Evolutionary conservation across 2,888 invertebrate genomes (phyloP).

Genomic region (Cyaniris semiargus): DNA sequence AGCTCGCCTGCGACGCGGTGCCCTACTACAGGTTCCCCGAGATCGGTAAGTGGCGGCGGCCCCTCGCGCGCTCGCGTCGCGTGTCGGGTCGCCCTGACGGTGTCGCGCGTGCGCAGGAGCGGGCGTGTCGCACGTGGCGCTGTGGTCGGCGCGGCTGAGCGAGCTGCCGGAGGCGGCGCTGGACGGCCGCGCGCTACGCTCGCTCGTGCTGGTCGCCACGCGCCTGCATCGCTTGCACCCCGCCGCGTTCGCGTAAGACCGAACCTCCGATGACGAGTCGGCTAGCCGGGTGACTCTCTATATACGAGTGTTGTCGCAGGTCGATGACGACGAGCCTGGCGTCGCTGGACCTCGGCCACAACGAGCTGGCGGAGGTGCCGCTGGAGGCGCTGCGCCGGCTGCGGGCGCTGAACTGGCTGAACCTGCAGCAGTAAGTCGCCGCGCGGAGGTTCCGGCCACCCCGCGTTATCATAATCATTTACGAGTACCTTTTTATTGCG

Average conservation of each 20-base stretch:
- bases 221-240: slow-evolving; percentile 86
- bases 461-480: neutral
- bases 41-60: slow-evolving; percentile 46
- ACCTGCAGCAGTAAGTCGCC: slow-evolving; percentile 85
- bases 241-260: slow-evolving; percentile 75
- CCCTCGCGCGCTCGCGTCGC: neutral
- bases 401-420: slow-evolving; percentile 86
- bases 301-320: slow-evolving; percentile 69
- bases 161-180: slow-evolving; percentile 88
- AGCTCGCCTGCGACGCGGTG: slow-evolving; percentile 58
- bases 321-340: slow-evolving; percentile 87
- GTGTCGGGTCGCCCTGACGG: neutral
- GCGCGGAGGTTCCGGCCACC: neutral
- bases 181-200: slow-evolving; percentile 85
- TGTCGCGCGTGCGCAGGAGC: slow-evolving; percentile 44
- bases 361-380: slow-evolving; percentile 85
- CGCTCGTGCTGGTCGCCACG: slow-evolving; percentile 88
- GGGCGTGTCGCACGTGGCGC: slow-evolving; percentile 85
- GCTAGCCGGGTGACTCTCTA: neutral
- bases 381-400: slow-evolving; percentile 83
- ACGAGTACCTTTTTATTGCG: too few relatives aligned
- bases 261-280: neutral
- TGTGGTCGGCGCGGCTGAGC: slow-evolving; percentile 80
- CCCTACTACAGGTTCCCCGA: slow-evolving; percentile 62
- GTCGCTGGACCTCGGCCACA: slow-evolving; percentile 88